Evolutionary conservation across 2,888 invertebrate genomes (phyloP).

Genomic region (Labia minor): DNA sequence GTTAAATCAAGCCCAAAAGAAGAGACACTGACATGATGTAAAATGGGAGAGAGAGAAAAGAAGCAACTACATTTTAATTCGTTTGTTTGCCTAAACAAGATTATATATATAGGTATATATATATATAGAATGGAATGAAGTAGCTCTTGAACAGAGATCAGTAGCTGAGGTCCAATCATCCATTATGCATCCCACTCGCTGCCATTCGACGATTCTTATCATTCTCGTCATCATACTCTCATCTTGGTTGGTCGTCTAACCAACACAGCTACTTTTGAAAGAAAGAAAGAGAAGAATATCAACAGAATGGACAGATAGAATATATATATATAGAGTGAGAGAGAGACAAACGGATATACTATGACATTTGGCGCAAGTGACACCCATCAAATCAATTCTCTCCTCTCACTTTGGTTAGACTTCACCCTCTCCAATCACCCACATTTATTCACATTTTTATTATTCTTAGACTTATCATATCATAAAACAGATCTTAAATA

Average conservation of each 20-base stretch:
- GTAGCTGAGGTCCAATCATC: conserved; percentile 1
- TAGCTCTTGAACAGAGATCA: neutral
- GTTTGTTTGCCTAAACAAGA: neutral
- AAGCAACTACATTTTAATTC: too few relatives aligned
- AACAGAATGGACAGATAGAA: too few relatives aligned
- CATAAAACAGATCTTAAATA: too few relatives aligned
- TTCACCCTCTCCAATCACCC: too few relatives aligned
- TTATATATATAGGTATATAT: conserved; percentile 5
- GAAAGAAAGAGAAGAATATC: neutral
- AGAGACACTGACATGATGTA: too few relatives aligned
- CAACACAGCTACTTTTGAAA: neutral
- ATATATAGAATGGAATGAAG: neutral
- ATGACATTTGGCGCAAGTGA: neutral
- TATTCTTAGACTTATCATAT: too few relatives aligned
- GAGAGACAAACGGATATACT: neutral
- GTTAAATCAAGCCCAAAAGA: too few relatives aligned
- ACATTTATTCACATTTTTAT: too few relatives aligned
- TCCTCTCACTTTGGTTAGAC: too few relatives aligned
- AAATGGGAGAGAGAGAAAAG: too few relatives aligned
- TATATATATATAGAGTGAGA: neutral
- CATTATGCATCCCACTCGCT: neutral
- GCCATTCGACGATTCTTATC: conserved; percentile 2
- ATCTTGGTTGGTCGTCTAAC: conserved; percentile 1
- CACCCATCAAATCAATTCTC: neutral
- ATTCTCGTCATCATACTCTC: neutral